These are phyloP conservation scores for Drusus annulatus DNA, from an alignment of 1,140 invertebrate genomes.

Conservation along the genomic window DNA sequence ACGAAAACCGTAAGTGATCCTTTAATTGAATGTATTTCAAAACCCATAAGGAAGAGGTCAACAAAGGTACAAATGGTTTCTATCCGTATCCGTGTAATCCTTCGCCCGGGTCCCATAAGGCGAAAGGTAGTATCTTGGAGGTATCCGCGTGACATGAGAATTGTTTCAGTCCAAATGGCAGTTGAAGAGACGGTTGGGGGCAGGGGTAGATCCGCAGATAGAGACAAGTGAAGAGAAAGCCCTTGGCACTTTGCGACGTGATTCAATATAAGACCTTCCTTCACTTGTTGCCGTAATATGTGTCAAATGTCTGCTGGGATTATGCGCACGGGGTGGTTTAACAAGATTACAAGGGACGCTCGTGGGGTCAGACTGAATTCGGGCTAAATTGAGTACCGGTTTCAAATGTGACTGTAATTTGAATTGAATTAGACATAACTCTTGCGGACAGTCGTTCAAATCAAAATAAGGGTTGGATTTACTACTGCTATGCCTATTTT, in stretches of 20 bases:
- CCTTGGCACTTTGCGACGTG: conserved; percentile 46
- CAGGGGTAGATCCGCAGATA: conserved; percentile 20
- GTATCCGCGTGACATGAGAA: conserved; percentile 29
- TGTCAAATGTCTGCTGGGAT: conserved; percentile 38
- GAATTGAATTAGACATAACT: not conserved
- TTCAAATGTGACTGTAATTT: conserved; percentile 12
- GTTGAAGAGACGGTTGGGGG: conserved; percentile 14
- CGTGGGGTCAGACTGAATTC: not conserved
- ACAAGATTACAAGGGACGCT: not conserved
- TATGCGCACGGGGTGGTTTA: conserved; percentile 1
- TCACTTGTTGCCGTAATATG: conserved; percentile 44
- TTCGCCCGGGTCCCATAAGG: conserved; percentile 6
- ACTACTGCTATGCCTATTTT: not conserved
- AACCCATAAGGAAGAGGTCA: no score
- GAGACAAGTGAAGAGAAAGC: conserved; percentile 35
- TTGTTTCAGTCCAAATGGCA: conserved; percentile 41
- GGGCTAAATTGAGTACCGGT: not conserved
- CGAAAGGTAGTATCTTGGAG: not conserved
- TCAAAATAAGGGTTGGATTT: not conserved
- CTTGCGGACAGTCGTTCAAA: not conserved
- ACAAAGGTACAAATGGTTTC: no score
- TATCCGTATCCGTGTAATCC: not conserved
- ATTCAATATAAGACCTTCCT: conserved; percentile 47
- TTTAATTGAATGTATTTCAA: no score
- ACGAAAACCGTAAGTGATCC: no score